Evolutionary conservation across 2,113 vertebrate genomes (phyloP).

Genomic region (Upupa epops): DNA sequence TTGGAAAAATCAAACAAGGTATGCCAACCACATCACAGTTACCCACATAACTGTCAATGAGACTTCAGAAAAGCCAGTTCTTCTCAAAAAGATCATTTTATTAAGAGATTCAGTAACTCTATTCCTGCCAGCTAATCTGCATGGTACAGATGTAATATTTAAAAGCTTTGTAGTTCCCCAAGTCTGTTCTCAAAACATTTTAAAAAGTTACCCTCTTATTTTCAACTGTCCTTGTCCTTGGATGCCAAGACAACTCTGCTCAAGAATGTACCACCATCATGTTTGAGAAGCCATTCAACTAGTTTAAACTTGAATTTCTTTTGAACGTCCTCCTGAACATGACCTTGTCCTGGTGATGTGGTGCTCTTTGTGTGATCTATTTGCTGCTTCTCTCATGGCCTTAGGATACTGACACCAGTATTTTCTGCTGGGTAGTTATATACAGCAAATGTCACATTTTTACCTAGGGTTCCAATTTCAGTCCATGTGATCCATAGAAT

Average conservation of each 20-base stretch:
- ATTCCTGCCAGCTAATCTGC: neutral
- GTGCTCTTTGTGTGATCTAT: neutral
- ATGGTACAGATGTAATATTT: neutral
- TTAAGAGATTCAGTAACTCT: neutral
- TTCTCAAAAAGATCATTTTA: neutral
- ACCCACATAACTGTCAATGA: neutral
- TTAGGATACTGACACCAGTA: neutral
- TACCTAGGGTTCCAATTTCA: neutral
- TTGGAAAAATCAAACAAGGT: neutral
- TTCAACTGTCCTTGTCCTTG: neutral
- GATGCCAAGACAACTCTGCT: no score
- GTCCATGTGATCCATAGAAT: no score
- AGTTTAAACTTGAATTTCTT: neutral
- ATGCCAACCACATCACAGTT: neutral
- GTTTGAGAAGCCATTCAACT: neutral
- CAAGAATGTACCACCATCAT: neutral
- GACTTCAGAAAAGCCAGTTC: neutral
- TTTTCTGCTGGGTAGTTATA: neutral
- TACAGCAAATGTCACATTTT: neutral
- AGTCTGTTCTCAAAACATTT: neutral
- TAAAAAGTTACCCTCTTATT: neutral
- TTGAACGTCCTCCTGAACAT: neutral
- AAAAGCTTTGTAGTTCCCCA: neutral
- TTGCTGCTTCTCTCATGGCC: neutral
- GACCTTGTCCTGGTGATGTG: neutral